Evolutionary conservation across 2,888 invertebrate genomes (phyloP).

Genomic region (Synergus laeviventris): DNA sequence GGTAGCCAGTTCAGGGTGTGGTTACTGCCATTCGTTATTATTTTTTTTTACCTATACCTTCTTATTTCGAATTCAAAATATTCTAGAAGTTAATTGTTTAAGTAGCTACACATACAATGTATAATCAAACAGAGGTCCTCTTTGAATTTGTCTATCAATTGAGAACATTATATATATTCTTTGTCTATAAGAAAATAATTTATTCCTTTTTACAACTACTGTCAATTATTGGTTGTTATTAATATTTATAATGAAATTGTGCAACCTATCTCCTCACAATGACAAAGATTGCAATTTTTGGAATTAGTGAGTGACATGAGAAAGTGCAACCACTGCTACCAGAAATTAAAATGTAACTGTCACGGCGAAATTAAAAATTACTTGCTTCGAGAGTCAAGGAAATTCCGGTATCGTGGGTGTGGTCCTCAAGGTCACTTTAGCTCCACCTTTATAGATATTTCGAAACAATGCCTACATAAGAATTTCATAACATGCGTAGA

Average conservation of each 20-base stretch:
- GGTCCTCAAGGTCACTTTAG: conserved; percentile 25
- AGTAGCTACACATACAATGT: background rate
- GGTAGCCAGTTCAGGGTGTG: conserved; percentile 25
- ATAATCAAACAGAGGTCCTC: too few relatives aligned
- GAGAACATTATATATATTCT: too few relatives aligned
- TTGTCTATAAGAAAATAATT: too few relatives aligned
- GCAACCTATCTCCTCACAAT: too few relatives aligned
- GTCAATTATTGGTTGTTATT: too few relatives aligned
- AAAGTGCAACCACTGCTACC: background rate
- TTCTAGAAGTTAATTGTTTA: background rate
- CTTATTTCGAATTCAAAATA: background rate
- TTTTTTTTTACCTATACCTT: conserved; percentile 3
- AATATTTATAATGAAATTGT: too few relatives aligned
- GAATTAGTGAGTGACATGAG: background rate
- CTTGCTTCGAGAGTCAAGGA: conserved; percentile 2
- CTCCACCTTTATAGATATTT: background rate
- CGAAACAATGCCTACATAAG: background rate
- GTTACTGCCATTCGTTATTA: background rate
- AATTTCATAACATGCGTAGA: conserved; percentile 1
- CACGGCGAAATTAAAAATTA: conserved; percentile 3
- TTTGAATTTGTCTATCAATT: too few relatives aligned
- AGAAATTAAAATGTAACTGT: conserved; percentile 20
- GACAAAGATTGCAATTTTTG: too few relatives aligned
- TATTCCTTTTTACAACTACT: too few relatives aligned
- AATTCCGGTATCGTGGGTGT: conserved; percentile 24